Evolutionary conservation across 2,113 vertebrate species (phyloP).

Genomic region (Butastur rufipennis): DNA sequence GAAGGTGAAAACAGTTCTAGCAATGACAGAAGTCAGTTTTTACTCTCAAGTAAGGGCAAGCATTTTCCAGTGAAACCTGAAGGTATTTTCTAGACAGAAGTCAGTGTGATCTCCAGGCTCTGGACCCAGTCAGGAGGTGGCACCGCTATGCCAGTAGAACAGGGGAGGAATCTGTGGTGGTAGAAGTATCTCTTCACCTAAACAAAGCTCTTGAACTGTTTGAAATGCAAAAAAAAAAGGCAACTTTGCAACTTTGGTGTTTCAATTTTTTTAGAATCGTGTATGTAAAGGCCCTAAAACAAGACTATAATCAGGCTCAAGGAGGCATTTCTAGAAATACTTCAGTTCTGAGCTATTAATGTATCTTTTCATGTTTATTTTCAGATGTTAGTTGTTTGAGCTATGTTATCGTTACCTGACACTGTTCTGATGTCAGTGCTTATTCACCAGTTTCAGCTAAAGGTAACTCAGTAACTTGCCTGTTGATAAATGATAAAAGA

Average conservation of each 20-base stretch:
- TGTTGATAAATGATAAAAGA: neutral
- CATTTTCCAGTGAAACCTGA: neutral
- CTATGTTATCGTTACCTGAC: neutral
- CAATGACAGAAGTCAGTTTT: neutral
- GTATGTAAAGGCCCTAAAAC: neutral
- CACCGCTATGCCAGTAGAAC: neutral
- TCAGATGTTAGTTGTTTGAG: neutral
- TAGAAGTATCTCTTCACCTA: neutral
- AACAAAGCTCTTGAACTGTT: neutral
- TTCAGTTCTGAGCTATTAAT: neutral
- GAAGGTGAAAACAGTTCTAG: neutral
- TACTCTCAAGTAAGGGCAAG: neutral
- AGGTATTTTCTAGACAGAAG: neutral
- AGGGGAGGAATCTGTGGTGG: neutral
- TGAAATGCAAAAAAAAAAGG: neutral
- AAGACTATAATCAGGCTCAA: neutral
- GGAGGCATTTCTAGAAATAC: neutral
- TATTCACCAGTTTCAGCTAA: neutral
- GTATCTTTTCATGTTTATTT: neutral
- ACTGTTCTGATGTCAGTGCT: neutral
- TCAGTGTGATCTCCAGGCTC: neutral
- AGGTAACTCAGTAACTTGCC: neutral
- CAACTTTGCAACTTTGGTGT: neutral
- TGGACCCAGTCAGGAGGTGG: neutral
- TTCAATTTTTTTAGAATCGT: neutral